Evolutionary conservation across 2,888 invertebrate genomes (phyloP), one percentile per base, ranked within the genome.

Genomic region (Pharmacophagus antenor): DNA sequence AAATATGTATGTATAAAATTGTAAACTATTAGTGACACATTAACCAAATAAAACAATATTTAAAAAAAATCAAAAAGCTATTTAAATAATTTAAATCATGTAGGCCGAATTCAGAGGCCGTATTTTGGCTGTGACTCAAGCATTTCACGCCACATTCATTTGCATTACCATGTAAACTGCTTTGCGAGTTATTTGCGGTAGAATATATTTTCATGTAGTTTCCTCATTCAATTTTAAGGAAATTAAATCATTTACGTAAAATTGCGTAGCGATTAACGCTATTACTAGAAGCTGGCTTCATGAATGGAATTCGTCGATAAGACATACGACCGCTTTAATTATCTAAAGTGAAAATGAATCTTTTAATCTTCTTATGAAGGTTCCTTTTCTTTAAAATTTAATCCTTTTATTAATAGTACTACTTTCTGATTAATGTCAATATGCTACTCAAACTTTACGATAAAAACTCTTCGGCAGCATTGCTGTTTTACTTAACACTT

Each of bases 111-210:
- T 20, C 47, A 17, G 46, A 21, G 17, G 5, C 20, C 37, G 37
- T 55, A 48, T 55, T 55, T 55, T 55, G 47, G 55, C 55, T 22
- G 22, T 6, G 37, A 55, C 47, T 47, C 55, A 47, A 47, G 31
- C 55, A 55, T 55, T 55, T 55, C 47, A 47, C 47, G 55, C 47
- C 55, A 55, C 55, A 55, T 55, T 55, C 47, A 48, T 55, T 55
- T 55, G 46, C 55, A 55, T 55, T 55, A 47, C 55, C 55, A 55
- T 55, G 55, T 55, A 55, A 55, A 47, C 55, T 55, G 47, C 46
- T 46, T 46, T 18, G 22, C 17, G 54, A 54, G 46, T 54, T 54
- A 46, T 54, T 46, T 31, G 46, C 23, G 48, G 23, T 44, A 20
- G 46, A 54, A 46, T 46, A 46, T 46, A 46, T 31, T 31, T 54